Evolutionary conservation across 2,797 vertebrate genomes (phyloP), one percentile per base, ranked within the genome.

Genomic region (Cygnus olor): DNA sequence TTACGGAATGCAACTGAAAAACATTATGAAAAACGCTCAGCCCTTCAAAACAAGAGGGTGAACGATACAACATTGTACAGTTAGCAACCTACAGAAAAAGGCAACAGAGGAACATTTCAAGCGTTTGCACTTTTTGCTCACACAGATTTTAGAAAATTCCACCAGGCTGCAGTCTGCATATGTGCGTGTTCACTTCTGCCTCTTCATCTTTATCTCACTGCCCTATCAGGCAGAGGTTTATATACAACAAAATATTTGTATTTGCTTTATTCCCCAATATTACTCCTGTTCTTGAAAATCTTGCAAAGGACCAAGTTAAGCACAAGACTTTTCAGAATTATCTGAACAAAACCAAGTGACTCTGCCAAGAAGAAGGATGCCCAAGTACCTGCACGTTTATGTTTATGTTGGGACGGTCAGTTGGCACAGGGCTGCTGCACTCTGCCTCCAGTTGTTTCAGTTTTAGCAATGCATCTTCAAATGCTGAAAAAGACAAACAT

Each of bases 361-460:
- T 0, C 1, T 19, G 44, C 27, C 44, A 87, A 11, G 15, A 90
- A 38, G 38, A 53, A 76, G 22, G n/a, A 77, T 69, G 65, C 20
- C 14, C 34, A 19, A 56, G 60, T 98, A 99, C 99, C 99, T 99
- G 99, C 51, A 99, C 18, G 3, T 99, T 99, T 61, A 99, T 84
- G 49, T 99, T 99, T 66, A 98, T 1, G 2, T 98, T 98, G 79
- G 98, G 97, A 94, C 32, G 97, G n/a, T 97, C 70, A 2, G 89
- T 18, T 0, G 70, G 96, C 60, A 97, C 47, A 0, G 97, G 94
- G 69, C 86, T 97, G 83, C 79, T 97, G 82, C 21, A 42, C 83
- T 99, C 98, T 60, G 98, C 73, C 90, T 99, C 98, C 94, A 99
- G 96, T 89, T 99, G 98, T 66, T 99, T 99, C 90, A 99, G 97